Conservation (phyloP, 2,888 invertebrate species). For the Crepidodera aurea region DNA sequence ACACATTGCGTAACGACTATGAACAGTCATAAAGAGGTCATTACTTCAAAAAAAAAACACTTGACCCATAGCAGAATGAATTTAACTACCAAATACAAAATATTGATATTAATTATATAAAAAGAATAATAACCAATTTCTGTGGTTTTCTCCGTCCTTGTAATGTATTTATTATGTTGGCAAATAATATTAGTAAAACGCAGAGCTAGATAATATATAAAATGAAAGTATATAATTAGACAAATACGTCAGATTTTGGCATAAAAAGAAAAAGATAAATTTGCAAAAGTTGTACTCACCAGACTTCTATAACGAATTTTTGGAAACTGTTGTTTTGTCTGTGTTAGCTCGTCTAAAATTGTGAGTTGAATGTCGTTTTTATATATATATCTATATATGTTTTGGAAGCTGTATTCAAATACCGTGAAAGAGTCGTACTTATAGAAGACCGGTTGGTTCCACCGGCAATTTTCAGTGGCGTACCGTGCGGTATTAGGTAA, state of each 20-base stretch:
- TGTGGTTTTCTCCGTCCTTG: not conserved
- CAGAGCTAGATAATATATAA: no score
- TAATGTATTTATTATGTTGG: not conserved
- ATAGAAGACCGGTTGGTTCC: conserved; percentile 39
- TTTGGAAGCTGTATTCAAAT: conserved; percentile 22
- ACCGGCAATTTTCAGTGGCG: conserved; percentile 33
- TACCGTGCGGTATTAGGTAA: conserved; percentile 1
- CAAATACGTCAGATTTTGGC: not conserved
- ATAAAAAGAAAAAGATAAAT: not conserved
- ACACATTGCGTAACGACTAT: not conserved
- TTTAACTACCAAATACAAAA: not conserved
- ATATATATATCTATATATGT: not conserved
- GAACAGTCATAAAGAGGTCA: conserved; percentile 8
- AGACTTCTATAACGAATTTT: not conserved
- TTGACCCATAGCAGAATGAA: not conserved
- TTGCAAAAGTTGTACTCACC: conserved; percentile 3
- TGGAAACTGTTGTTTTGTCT: not conserved
- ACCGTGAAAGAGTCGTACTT: conserved; percentile 29
- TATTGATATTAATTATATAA: not conserved
- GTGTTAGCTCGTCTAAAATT: not conserved
- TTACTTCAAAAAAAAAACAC: conserved; percentile 4
- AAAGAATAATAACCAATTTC: not conserved
- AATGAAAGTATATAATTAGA: no score
- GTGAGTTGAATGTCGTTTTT: not conserved
- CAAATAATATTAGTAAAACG: not conserved